Base-by-base conservation (phyloP, 92 coral and sea anemone species). In the Parazoanthus darwini region DNA sequence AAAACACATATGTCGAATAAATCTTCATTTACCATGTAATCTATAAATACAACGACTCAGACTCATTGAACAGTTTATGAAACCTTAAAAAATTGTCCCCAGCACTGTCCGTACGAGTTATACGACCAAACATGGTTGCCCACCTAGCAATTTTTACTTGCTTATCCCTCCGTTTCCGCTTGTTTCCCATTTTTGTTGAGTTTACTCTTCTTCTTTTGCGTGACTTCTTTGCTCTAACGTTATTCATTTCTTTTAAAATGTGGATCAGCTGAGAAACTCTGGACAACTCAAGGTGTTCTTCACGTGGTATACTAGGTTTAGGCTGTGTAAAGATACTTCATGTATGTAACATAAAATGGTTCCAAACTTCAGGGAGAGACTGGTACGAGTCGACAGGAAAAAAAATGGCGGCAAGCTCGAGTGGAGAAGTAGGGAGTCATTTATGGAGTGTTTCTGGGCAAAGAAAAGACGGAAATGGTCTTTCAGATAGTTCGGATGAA, bases 361-460 rank as follows among this genome's bases (percentile, higher is more conserved):
- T 54, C 18, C 66, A 58, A 39, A 39, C 3, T 2, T 1, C 1
- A 5, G 25, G 25, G 70, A 4, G 56, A 81, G 51, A 18, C 86
- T 82, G 67, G 87, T 42, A 35, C 87, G 23, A 71, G 67, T 33
- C 63, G 39, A 70, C 36, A 46, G 78, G 11, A 43, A 89, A 44
- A 82, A 94, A 94, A 91, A 94, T 92, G 97, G 97, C 97, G 97
- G 95, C 95, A 91, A 94, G 82, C 68, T 67, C 87, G 63, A 74
- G 81, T 65, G 93, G 71, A 44, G 73, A 70, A 18, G 15, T 25
- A 29, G 74, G 90, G 70, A 15, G 70, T 7, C 50, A 86, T 37
- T 68, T 87, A 23, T 86, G 84, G 85, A 91, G 92, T 65, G 20
- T 66, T 63, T 56, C 90, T 82, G 85, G 71, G 82, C 86, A 81